phyloP scores from a whole-genome alignment of 2,888 invertebrate genomes.

The Drosophila recens region DNA sequence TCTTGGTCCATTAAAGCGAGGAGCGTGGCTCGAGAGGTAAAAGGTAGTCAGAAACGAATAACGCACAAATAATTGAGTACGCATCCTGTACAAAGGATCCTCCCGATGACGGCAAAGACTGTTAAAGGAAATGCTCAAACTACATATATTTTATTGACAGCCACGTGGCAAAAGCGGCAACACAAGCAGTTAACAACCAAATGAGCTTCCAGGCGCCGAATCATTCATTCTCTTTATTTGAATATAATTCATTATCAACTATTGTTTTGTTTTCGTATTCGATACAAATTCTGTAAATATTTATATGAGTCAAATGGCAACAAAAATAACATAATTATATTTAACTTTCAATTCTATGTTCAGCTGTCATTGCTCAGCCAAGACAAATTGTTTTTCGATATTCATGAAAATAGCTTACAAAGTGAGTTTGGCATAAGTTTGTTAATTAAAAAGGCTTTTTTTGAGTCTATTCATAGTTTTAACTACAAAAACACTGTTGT shows the following conservation, averaged over 20 bases:
- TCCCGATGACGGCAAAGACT: conserved; percentile 10
- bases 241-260: not conserved
- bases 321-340: no score
- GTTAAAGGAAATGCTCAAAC: conserved; percentile 20
- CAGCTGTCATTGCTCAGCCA: no score
- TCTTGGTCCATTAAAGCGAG: not conserved
- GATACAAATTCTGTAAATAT: not conserved
- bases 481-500: no score
- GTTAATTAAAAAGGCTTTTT: no score
- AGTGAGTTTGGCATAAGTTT: no score
- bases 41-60: conserved; percentile 57
- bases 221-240: conserved; percentile 11
- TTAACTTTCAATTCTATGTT: no score
- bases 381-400: no score
- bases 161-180: conserved; percentile 28
- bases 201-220: not conserved
- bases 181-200: conserved; percentile 17
- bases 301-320: not conserved
- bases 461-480: no score
- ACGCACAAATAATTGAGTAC: conserved; percentile 70
- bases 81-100: conserved; percentile 57
- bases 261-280: not conserved
- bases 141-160: conserved; percentile 63
- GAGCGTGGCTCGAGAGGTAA: conserved; percentile 13
- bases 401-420: no score